phyloP scores from a whole-genome alignment of 2,888 invertebrate genomes.

The Euclidia mi region DNA sequence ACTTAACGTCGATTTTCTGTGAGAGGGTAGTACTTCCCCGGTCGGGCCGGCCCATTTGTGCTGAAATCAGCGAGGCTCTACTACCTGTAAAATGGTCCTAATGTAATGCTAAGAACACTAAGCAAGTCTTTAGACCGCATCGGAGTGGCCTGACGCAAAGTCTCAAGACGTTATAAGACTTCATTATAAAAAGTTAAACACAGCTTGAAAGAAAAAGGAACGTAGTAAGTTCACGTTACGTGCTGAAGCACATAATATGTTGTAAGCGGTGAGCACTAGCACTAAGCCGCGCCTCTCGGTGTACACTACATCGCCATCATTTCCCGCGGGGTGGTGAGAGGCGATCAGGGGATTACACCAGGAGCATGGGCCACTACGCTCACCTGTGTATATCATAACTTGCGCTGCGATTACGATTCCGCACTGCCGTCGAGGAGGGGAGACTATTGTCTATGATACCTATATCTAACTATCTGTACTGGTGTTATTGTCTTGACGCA shows the following conservation, averaged over 20 bases:
- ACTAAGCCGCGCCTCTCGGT: conserved; percentile 20
- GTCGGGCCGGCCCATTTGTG: too few species aligned
- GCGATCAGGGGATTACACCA: conserved; percentile 27
- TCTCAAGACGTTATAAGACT: too few species aligned
- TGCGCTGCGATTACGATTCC: conserved; percentile 9
- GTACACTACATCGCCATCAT: conserved; percentile 15
- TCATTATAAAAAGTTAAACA: neutral
- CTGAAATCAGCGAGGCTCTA: too few species aligned
- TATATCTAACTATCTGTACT: neutral
- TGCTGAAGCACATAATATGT: conserved; percentile 1
- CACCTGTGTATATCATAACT: conserved; percentile 28
- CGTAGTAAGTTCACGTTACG: neutral
- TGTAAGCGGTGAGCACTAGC: conserved; percentile 16
- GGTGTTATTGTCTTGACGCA: neutral
- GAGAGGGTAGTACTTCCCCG: too few species aligned
- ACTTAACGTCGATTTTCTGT: too few species aligned
- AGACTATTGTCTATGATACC: conserved; percentile 14
- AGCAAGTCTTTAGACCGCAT: too few species aligned
- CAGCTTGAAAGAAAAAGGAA: neutral
- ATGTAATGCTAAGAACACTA: too few species aligned
- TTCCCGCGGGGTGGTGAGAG: conserved; percentile 17
- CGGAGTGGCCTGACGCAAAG: too few species aligned
- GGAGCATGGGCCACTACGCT: conserved; percentile 18
- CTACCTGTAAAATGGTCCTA: too few species aligned
- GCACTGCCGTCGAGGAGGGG: conserved; percentile 12